phyloP scores from a whole-genome alignment of 1,140 invertebrate species.

The Heterodera schachtii region DNA sequence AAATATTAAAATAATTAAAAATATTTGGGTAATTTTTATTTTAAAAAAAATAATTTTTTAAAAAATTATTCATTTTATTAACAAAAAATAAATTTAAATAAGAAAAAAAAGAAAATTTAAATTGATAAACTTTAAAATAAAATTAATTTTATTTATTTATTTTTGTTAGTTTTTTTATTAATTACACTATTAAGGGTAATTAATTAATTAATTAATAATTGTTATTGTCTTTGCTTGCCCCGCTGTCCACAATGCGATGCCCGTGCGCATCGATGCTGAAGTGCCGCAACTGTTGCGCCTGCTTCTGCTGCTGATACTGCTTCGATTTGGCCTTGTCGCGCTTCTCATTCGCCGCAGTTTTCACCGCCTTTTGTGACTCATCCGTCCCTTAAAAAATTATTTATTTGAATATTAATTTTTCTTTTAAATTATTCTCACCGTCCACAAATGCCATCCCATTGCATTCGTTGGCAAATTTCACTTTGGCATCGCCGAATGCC shows the following conservation, averaged over 20 bases:
- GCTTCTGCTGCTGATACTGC: background rate
- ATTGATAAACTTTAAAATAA: background rate
- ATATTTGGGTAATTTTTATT: too few relatives aligned
- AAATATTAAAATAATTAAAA: too few relatives aligned
- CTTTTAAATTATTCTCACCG: background rate
- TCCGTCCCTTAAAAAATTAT: background rate
- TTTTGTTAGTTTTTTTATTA: too few relatives aligned
- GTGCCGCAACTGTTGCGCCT: slow-evolving; percentile 41
- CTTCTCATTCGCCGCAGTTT: slow-evolving; percentile 4
- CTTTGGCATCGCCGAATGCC: background rate
- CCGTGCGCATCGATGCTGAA: slow-evolving; percentile 46
- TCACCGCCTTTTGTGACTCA: background rate
- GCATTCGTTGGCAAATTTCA: slow-evolving; percentile 1
- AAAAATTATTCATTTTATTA: too few relatives aligned
- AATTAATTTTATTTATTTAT: too few relatives aligned
- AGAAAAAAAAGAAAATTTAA: too few relatives aligned
- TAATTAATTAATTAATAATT: background rate
- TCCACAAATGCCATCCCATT: background rate
- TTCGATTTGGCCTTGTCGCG: background rate
- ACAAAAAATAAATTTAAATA: too few relatives aligned
- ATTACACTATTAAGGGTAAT: too few relatives aligned
- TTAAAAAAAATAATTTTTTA: too few relatives aligned
- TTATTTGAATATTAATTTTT: background rate
- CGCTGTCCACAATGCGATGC: slow-evolving; percentile 43
- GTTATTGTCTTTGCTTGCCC: background rate